Evolutionary conservation across 1,140 invertebrate species (phyloP), one percentile per base, ranked within the genome.

Genomic region (Hylaeus volcanicus): DNA sequence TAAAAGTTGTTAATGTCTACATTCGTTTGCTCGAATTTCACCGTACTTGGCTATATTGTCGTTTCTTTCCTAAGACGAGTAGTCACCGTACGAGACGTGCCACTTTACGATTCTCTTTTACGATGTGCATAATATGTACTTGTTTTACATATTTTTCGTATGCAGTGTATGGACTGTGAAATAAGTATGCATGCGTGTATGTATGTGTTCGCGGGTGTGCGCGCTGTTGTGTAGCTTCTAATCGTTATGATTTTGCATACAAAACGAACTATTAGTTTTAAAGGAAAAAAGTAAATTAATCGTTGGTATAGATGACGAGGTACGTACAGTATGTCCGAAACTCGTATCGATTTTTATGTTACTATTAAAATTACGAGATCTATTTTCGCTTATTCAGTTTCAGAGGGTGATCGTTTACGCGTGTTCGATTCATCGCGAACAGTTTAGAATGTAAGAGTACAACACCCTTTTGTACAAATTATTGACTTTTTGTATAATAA

Each of bases 401-500:
- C 65, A 70, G 14, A n/a, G 65, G 56, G 60, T 61, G 37, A 78
- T 85, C 73, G 51, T 82, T 84, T 81, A 48, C 48, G 60, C 72
- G 56, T 58, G 41, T 77, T 64, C 53, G 58, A 73, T 73, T 82
- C 48, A 61, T 55, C 72, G 14, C 15, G 63, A 77, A 73, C 71
- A 53, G 37, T 75, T 68, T 74, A 74, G 53, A 80, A 51, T 9
- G 43, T 83, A 82, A 85, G 78, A 63, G 63, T 74, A 83, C 79
- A 89, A 83, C 79, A 89, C 65, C 69, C 82, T 91, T 91, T 90
- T 91, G 89, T 91, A 91, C 89, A 90, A 86, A 86, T 72, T 14
- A 87, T 70, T 75, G 60, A 86, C 9, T 74, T 88, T 91, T 90
- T 90, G 85, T 89, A 90, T 86, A 90, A 90, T 90, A 91, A 90